These are phyloP conservation scores for Orientallactaga bullata DNA, from an alignment of 2,113 vertebrate genomes.

Conservation along the genomic window DNA sequence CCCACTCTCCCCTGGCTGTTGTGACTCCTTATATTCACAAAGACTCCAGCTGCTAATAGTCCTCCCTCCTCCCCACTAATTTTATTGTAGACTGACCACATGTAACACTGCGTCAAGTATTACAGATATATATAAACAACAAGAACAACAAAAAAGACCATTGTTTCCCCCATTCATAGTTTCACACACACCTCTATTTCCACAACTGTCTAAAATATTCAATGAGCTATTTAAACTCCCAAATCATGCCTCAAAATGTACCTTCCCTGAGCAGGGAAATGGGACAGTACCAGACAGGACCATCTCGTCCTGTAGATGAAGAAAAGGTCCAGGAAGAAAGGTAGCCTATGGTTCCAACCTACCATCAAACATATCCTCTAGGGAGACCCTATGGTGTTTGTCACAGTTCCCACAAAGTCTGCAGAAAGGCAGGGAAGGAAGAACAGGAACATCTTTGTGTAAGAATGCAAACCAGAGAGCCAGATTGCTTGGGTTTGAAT, in stretches of 20 bases:
- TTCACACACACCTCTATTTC: background rate
- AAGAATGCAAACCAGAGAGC: background rate
- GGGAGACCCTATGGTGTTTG: background rate
- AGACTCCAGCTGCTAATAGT: background rate
- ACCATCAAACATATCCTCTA: background rate
- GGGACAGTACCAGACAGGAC: background rate
- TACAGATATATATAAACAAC: slow-evolving; percentile 2
- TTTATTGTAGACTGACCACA: background rate
- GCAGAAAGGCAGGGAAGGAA: background rate
- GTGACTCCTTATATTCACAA: background rate
- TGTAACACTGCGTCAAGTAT: background rate
- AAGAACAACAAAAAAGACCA: background rate
- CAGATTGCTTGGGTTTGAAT: background rate
- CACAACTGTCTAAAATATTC: background rate
- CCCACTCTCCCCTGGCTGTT: background rate
- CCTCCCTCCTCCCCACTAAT: background rate
- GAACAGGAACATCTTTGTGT: background rate
- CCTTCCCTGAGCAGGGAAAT: background rate
- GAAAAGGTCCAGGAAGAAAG: background rate
- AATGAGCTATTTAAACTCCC: background rate
- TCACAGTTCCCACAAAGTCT: background rate
- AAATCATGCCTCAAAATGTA: background rate
- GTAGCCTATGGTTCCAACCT: too few relatives aligned
- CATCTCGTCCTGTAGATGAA: background rate
- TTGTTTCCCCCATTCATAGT: background rate